phyloP scores from a whole-genome alignment of 2,797 vertebrate species.

The Eulemur rubriventer region DNA sequence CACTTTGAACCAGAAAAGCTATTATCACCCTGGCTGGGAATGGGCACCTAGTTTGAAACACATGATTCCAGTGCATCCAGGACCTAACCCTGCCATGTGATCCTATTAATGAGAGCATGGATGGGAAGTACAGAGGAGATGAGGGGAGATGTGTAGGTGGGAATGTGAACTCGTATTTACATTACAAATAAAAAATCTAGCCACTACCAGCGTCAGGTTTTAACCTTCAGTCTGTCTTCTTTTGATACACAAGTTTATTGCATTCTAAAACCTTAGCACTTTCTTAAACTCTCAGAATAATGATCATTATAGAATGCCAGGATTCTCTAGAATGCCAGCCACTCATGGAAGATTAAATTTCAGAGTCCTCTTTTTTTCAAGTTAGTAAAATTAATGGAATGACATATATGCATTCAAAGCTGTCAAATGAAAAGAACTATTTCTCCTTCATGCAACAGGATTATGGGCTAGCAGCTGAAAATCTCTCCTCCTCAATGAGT shows the following conservation, averaged over 20 bases:
- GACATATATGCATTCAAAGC: neutral
- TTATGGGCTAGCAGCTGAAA: neutral
- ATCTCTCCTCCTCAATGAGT: neutral
- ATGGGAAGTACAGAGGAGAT: no score
- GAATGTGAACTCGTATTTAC: neutral
- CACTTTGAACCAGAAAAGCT: neutral
- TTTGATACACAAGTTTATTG: neutral
- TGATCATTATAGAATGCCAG: neutral
- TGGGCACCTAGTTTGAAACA: neutral
- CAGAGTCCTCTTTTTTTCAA: neutral
- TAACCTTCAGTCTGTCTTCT: neutral
- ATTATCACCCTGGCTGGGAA: neutral
- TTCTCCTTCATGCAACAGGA: neutral
- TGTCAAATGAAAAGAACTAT: neutral
- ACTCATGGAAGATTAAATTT: neutral
- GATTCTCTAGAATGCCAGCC: neutral
- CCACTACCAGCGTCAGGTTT: neutral
- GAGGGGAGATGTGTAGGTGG: neutral
- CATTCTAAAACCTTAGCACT: neutral
- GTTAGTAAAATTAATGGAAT: neutral
- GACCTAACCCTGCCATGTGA: neutral
- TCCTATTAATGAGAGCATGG: neutral
- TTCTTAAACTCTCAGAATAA: neutral
- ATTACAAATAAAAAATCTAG: neutral
- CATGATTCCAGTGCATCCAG: neutral